phyloP scores from a whole-genome alignment of 2,797 vertebrate genomes.

The Periophthalmus magnuspinnatus region DNA sequence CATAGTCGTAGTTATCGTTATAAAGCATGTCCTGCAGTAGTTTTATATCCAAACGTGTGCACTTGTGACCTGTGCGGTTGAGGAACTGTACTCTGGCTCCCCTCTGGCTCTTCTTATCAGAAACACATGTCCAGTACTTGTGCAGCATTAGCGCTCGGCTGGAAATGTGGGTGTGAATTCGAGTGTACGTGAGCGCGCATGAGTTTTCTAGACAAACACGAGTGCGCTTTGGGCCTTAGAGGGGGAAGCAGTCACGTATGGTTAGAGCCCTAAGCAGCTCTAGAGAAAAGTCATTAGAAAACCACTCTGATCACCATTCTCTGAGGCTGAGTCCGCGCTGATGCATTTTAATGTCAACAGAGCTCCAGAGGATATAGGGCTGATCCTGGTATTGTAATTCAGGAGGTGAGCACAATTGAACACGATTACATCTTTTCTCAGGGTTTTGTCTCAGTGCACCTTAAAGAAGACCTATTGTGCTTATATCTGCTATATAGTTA shows the following conservation, averaged over 20 bases:
- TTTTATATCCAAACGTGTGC: slow-evolving; percentile 1
- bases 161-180: background rate
- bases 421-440: background rate
- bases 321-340: background rate
- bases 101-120: background rate
- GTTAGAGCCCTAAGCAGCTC: slow-evolving; percentile 2
- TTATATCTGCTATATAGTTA: too few relatives aligned
- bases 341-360: slow-evolving; percentile 9
- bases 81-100: slow-evolving; percentile 2
- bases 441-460: too few relatives aligned
- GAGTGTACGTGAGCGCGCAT: background rate
- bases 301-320: background rate
- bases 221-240: background rate
- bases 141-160: background rate
- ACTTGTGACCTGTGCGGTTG: background rate
- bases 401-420: background rate
- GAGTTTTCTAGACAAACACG: slow-evolving; percentile 3
- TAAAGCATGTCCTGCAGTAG: slow-evolving; percentile 5
- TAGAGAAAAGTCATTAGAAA: slow-evolving; percentile 9
- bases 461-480: too few relatives aligned
- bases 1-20: background rate
- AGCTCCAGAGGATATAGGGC: background rate
- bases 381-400: background rate
- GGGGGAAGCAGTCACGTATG: background rate
- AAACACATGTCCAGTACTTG: slow-evolving; percentile 5